Percentiles rank a stretch among this genome's conserved stretches.
phyloP scores from a whole-genome alignment of 53 echinoderm and acorn worm genomes.

The Paracentrotus lividus region DNA sequence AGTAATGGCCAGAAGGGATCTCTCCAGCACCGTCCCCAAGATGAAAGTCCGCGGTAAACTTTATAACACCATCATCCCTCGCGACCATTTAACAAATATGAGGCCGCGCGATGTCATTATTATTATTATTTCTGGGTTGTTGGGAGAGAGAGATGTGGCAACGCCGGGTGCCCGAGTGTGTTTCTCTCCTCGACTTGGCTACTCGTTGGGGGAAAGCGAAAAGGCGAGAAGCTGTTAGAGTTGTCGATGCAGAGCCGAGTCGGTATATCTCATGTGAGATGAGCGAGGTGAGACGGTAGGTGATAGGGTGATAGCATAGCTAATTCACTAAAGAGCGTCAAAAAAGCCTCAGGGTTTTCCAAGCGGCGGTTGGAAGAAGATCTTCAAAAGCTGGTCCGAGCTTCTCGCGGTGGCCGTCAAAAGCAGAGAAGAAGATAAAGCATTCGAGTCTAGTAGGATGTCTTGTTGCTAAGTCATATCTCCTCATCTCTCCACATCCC shows the following conservation, averaged over 20 bases:
- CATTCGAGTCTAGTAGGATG: conserved; percentile 23
- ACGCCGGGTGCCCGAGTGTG: conserved; percentile 36
- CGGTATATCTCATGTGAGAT: conserved; percentile 52
- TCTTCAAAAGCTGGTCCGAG: conserved; percentile 9
- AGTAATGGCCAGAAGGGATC: conserved; percentile 45
- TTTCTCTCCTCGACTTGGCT: background rate
- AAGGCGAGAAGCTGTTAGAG: conserved; percentile 63
- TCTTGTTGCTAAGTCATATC: background rate
- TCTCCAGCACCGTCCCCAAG: background rate
- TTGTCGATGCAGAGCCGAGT: conserved; percentile 46
- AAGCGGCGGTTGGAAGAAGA: conserved; percentile 8
- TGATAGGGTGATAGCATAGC: conserved; percentile 61
- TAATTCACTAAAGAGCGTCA: conserved; percentile 71
- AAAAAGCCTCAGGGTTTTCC: conserved; percentile 3
- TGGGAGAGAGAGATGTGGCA: conserved; percentile 20
- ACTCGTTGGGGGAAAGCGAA: conserved; percentile 51
- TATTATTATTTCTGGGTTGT: conserved; percentile 41
- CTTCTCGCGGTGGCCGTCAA: conserved; percentile 12
- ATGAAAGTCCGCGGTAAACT: conserved; percentile 58
- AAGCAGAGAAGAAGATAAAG: background rate
- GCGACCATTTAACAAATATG: conserved; percentile 71
- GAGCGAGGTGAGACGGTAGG: conserved; percentile 46
- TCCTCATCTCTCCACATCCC: conserved; percentile 29
- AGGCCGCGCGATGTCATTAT: conserved; percentile 54
- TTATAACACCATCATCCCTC: conserved; percentile 59